Percentiles rank a stretch among this genome's conserved stretches.
phyloP scores from a whole-genome alignment of 2,888 invertebrate species.

The Oligia latruncula region DNA sequence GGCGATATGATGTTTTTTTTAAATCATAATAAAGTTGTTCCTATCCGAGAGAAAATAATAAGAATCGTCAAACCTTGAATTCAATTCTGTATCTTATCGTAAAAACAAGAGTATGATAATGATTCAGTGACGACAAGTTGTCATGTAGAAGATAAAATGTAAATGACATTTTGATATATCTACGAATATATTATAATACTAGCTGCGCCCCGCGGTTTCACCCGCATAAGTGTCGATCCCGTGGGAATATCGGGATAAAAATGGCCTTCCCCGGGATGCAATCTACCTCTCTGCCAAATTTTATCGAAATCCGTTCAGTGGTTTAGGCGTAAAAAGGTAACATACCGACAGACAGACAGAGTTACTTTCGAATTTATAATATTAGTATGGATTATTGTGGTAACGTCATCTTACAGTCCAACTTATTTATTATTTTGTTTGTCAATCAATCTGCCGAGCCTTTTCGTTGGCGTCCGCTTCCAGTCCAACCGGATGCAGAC shows the following conservation, averaged over 20 bases:
- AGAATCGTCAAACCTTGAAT: constrained; percentile 45
- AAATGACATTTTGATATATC: constrained; percentile 23
- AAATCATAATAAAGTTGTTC: constrained; percentile 17
- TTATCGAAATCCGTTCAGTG: no score
- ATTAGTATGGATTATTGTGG: constrained; percentile 12
- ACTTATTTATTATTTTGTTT: constrained; percentile 6
- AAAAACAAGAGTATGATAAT: constrained; percentile 48
- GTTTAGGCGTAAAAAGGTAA: no score
- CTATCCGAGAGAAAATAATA: constrained; percentile 32
- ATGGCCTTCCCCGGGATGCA: no score
- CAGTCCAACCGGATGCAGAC: neutral
- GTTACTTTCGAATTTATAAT: no score
- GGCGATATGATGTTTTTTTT: neutral
- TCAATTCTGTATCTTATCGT: constrained; percentile 54
- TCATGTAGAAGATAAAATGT: constrained; percentile 55
- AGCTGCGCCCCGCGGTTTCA: no score
- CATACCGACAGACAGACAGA: no score
- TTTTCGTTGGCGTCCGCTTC: neutral
- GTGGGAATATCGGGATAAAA: no score
- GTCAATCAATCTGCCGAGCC: neutral
- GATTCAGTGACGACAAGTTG: constrained; percentile 43
- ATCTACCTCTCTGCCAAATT: no score
- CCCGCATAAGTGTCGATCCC: no score
- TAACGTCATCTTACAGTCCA: neutral
- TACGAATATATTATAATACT: constrained; percentile 1